Conservation (phyloP, 2,113 vertebrate genomes). For the Todiramphus saurophagus region DNA sequence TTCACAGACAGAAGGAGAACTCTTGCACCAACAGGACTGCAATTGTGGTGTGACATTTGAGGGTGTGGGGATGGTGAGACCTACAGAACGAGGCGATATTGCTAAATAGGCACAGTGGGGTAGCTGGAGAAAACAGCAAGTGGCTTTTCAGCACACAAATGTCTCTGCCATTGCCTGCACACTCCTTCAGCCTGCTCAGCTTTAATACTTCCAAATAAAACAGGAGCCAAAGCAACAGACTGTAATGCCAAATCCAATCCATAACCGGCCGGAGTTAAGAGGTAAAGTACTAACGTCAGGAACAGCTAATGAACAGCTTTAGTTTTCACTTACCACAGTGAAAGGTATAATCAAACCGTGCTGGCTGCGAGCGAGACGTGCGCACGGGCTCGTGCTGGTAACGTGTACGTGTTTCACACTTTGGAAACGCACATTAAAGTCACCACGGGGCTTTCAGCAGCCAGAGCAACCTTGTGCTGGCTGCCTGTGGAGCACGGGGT, state of each 20-base stretch:
- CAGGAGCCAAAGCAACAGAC: background rate
- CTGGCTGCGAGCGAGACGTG: background rate
- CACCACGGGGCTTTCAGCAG: background rate
- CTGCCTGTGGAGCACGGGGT: accelerated
- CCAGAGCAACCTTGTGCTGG: background rate
- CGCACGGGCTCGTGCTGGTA: accelerated
- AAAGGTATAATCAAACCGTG: background rate
- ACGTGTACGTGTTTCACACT: background rate
- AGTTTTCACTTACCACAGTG: background rate
- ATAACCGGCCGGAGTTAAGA: background rate
- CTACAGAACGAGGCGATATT: background rate
- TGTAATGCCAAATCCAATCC: background rate
- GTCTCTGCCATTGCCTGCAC: background rate
- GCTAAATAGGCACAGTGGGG: background rate
- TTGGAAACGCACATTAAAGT: background rate
- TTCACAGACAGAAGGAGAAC: background rate
- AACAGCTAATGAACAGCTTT: background rate
- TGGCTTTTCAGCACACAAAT: background rate
- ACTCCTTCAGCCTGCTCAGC: background rate
- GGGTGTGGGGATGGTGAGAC: accelerated
- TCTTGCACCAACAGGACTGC: background rate
- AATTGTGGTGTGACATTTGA: background rate
- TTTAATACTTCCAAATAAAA: background rate
- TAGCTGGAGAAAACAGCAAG: background rate
- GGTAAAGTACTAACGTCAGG: background rate